phyloP scores from a whole-genome alignment of 2,888 invertebrate species.

The Amblyjoppa fuscipennis region DNA sequence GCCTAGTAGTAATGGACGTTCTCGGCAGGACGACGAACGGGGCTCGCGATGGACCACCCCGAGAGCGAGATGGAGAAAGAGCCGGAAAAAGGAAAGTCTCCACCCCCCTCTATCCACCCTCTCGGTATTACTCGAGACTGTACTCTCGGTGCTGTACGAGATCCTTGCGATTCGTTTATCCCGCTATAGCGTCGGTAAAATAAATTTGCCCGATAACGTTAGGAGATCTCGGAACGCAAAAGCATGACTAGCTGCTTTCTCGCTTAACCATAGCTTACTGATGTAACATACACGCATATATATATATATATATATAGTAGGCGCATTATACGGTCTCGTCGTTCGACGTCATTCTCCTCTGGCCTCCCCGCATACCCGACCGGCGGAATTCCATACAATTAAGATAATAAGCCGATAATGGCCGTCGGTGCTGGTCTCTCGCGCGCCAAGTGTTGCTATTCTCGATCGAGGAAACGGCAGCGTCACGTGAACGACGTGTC shows the following conservation, averaged over 20 bases:
- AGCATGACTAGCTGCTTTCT: slow-evolving; percentile 56
- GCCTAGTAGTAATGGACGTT: slow-evolving; percentile 66
- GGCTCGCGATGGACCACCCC: slow-evolving; percentile 37
- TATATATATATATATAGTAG: not conserved
- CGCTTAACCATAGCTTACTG: slow-evolving; percentile 45
- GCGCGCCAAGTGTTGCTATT: slow-evolving; percentile 68
- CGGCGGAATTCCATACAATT: slow-evolving; percentile 71
- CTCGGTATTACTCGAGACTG: slow-evolving; percentile 49
- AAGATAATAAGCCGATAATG: slow-evolving; percentile 73
- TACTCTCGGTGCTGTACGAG: slow-evolving; percentile 15
- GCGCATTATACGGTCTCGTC: slow-evolving; percentile 15
- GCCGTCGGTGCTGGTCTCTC: slow-evolving; percentile 56
- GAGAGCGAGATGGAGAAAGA: slow-evolving; percentile 60
- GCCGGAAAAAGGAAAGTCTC: slow-evolving; percentile 68
- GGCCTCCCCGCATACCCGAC: slow-evolving; percentile 40
- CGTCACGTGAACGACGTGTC: slow-evolving; percentile 66
- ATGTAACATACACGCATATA: slow-evolving; percentile 46
- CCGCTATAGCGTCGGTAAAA: slow-evolving; percentile 37
- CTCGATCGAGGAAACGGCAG: slow-evolving; percentile 67
- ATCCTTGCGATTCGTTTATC: slow-evolving; percentile 58
- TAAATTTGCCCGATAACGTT: slow-evolving; percentile 58
- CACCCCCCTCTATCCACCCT: not conserved
- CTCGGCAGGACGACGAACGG: slow-evolving; percentile 53
- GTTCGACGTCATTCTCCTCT: slow-evolving; percentile 22
- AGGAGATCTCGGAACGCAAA: slow-evolving; percentile 42